Base-by-base conservation (phyloP, 2,888 invertebrate genomes). In the Drosophila rellima region DNA sequence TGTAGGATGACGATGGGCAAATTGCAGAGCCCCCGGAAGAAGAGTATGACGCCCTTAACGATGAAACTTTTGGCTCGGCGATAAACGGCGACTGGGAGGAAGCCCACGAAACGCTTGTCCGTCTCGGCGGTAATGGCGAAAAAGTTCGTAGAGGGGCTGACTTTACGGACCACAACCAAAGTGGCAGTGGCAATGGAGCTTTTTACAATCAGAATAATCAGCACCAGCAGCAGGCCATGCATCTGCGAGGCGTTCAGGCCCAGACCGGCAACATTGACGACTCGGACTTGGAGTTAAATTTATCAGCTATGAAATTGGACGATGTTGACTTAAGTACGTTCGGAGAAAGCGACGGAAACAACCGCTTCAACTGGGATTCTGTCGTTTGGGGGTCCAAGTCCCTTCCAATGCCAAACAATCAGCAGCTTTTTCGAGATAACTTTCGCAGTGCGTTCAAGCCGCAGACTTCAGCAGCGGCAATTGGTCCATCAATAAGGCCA, bases 41-140 rank as follows among this genome's bases (percentile, higher is more conserved):
- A 74, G 97, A 97, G 89, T 97, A 97, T 92, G 97, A 98, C 93
- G 97, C 97, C 0, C 94, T 97, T 74, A 98, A 98, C 86, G 96
- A 98, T 93, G 98, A 98, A 93, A 98, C 98, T 0, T 98, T 98
- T 92, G 98, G 98, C 26, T 95, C 95, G 55, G 95, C 95, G 76
- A 95, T 95, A 90, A 93, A 95, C 68, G 95, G 94, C 15, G 96
- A 96, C 89, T 96, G 96, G 96, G 96, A 96, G 88, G 94, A 95
- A 80, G 95, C 94, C 75, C 96, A 96, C 91, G 95, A 96, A 90
- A 94, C 95, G 88, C 93, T 95, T 79, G 95, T 95, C 6, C 94
- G 90, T 23, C 84, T 91, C 68, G 88, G 84, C 13, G 91, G 89
- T 64, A 88, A 84, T 90, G 76, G 75, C n/a, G 87, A 82, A 31